Evolutionary conservation across 1,140 invertebrate genomes (phyloP).

Genomic region (Drosophila willistoni): DNA sequence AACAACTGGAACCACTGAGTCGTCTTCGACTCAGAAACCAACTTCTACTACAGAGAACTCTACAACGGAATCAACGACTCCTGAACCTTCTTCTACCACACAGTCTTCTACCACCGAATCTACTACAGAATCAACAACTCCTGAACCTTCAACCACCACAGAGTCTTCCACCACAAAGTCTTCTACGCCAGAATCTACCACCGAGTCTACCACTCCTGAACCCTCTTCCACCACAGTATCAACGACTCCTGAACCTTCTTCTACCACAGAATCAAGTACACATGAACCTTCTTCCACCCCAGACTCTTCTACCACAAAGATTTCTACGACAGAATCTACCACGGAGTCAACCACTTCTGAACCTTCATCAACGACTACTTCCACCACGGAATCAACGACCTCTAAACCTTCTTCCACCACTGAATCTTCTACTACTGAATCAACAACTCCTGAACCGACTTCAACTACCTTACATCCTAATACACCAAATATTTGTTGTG

Average conservation of each 20-base stretch:
- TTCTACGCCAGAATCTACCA: background rate
- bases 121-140: background rate
- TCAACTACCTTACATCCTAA: constrained; percentile 35
- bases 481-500: constrained; percentile 60
- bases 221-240: constrained; percentile 14
- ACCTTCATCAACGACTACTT: too few species aligned
- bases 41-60: background rate
- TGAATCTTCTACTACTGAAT: constrained; percentile 15
- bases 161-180: background rate
- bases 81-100: background rate
- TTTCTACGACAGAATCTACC: background rate
- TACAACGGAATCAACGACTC: constrained; percentile 22
- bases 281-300: background rate
- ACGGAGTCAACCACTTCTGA: background rate
- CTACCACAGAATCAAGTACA: background rate
- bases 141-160: constrained; percentile 2
- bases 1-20: background rate
- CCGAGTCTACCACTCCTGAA: background rate
- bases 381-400: background rate
- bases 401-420: background rate
- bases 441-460: constrained; percentile 13
- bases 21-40: background rate
- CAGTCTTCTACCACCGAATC: background rate
- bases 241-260: background rate
- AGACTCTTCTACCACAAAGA: constrained; percentile 1